Conservation (phyloP, 2,113 vertebrate species). For the Piprites chloris region DNA sequence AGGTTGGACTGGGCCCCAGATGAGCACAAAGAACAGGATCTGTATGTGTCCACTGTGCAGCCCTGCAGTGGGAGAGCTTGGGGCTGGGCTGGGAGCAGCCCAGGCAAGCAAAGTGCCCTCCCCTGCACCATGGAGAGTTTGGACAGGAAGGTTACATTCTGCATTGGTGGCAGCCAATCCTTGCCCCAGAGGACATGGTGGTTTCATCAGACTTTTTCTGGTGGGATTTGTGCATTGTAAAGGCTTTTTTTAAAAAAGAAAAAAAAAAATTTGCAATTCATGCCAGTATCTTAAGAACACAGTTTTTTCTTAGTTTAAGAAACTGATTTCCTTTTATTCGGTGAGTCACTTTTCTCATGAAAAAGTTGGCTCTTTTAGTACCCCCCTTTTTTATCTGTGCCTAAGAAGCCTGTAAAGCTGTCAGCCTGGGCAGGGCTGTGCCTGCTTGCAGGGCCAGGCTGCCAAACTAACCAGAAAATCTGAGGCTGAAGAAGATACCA, state of each 20-base stretch:
- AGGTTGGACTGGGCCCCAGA: neutral
- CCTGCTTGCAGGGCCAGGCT: neutral
- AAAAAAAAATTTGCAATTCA: neutral
- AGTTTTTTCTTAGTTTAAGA: neutral
- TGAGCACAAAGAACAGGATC: neutral
- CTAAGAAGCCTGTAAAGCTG: neutral
- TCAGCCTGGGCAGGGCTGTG: neutral
- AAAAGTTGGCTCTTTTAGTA: neutral
- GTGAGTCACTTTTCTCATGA: neutral
- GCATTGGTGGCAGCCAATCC: neutral
- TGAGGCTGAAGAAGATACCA: neutral
- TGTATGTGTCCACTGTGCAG: fast-evolving
- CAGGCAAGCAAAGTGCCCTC: neutral
- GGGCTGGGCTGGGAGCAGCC: neutral
- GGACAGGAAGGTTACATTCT: neutral
- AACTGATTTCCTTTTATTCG: neutral
- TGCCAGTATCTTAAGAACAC: neutral
- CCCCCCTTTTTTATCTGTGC: neutral
- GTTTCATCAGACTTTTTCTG: neutral
- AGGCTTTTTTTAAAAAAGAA: neutral
- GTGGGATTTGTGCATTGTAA: neutral
- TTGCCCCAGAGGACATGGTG: neutral
- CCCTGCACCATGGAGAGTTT: neutral
- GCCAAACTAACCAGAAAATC: neutral
- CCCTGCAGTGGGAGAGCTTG: neutral